Evolutionary conservation across 2,888 invertebrate species (phyloP), one percentile per base, ranked within the genome.

Genomic region (Caenorhabditis parvicauda): DNA sequence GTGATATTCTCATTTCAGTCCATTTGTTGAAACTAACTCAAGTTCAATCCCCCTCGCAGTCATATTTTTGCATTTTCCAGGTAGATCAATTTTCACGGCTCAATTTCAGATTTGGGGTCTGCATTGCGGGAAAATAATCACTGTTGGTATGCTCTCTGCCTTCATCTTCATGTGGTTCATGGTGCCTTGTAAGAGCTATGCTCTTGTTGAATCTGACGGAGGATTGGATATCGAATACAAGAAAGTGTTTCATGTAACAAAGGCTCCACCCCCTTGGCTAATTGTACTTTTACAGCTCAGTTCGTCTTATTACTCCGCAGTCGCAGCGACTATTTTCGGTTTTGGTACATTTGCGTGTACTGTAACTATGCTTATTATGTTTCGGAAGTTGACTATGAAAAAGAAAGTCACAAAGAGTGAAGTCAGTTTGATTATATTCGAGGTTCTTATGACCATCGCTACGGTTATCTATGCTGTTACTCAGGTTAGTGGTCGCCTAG

Each of bases 81-180:
- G n/a, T n/a, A 32, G 12, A 32, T 12, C 7, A 32, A 32, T 12
- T 7, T 32, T 32, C 32, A 32, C 7, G 12, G 9, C 32, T 12
- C 5, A 24, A 43, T 58, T 63, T 41, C 56, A 61, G 58, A 32
- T 52, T 5, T 64, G 64, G 64, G 64, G 61, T 29, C 39, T 27
- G 1, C 24, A 64, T 50, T 35, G 60, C 21, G 24, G 32, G 17
- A 14, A 29, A 9, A 51, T 64, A 24, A 56, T 48, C 24, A 14
- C 38, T 3, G 2, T 60, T 5, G 58, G 55, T 1, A 43, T 61
- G 7, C n/a, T 61, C 0, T 17, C 50, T 28, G 60, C 64, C 9
- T 24, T 64, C 6, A 52, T 54, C 2, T 64, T 64, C 28, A 64
- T 64, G 64, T 64, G 60, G 60, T 64, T 61, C 14, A 58, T 61